Conservation (phyloP, 1,140 invertebrate genomes). For the Centruroides vittatus region DNA sequence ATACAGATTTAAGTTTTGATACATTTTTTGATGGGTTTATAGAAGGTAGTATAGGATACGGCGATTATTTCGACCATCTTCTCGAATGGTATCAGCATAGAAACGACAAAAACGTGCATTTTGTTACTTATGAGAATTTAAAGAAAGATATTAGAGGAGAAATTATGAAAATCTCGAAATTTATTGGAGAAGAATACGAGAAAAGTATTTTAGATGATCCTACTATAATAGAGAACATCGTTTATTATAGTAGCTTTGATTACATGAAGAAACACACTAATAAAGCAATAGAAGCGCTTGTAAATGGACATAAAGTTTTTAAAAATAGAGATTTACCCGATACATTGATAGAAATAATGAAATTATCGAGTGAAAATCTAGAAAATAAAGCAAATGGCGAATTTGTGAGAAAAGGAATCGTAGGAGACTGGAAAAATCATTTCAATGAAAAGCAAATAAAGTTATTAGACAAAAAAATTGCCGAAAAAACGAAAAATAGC, state of each 20-base stretch:
- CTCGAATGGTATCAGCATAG: conserved; percentile 23
- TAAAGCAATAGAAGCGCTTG: neutral
- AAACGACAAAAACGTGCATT: conserved; percentile 21
- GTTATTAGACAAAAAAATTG: too few species aligned
- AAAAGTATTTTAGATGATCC: neutral
- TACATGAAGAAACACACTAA: neutral
- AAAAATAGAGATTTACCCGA: too few species aligned
- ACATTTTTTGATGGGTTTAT: conserved; percentile 27
- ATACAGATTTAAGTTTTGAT: conserved; percentile 22
- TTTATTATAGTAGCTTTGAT: neutral
- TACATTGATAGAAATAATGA: too few species aligned
- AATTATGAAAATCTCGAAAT: neutral
- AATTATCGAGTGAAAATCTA: too few species aligned
- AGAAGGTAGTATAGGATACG: conserved; percentile 24
- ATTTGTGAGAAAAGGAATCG: too few species aligned
- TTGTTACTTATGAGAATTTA: neutral
- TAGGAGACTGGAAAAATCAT: too few species aligned
- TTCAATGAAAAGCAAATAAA: too few species aligned
- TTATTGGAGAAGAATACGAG: neutral
- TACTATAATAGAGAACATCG: neutral
- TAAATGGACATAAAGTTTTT: too few species aligned
- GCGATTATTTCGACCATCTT: conserved; percentile 30
- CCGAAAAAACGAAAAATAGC: too few species aligned
- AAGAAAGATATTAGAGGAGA: neutral
- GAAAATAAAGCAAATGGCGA: too few species aligned